Evolutionary conservation across 2,797 vertebrate genomes (phyloP).

Genomic region (Pyrocephalus nanus): DNA sequence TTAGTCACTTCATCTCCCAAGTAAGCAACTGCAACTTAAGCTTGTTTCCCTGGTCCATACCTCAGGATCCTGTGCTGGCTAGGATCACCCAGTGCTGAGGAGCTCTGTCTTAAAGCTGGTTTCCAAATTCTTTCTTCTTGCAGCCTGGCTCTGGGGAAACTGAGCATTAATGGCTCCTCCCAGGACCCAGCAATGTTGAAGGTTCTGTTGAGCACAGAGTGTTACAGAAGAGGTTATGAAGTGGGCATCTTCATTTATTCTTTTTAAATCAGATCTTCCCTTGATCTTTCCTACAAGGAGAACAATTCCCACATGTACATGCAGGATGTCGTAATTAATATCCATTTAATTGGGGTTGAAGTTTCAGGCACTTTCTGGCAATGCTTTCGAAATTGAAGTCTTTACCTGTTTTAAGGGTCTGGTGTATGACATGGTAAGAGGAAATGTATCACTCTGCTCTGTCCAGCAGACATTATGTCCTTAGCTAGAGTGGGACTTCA

Average conservation of each 20-base stretch:
- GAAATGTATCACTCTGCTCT: neutral
- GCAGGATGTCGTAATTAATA: neutral
- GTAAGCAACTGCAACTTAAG: neutral
- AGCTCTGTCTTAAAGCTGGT: neutral
- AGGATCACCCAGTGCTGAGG: neutral
- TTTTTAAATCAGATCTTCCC: neutral
- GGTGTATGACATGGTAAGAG: fast-evolving
- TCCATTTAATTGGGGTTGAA: neutral
- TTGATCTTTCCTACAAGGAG: neutral
- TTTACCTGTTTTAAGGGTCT: neutral
- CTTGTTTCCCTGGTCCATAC: neutral
- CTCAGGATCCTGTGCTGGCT: neutral
- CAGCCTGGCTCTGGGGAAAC: neutral
- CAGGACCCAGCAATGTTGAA: neutral
- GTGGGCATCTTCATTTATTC: neutral
- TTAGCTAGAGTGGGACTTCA: neutral
- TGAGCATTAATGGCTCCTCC: neutral
- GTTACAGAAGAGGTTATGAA: neutral
- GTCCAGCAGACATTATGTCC: neutral
- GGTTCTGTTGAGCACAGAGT: neutral
- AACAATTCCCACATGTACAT: neutral
- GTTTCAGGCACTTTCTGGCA: neutral
- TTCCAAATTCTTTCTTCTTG: neutral
- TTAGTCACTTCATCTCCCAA: neutral
- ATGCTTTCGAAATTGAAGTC: neutral